A percentile compares a stretch with the other conserved stretches of the same genome.
These are phyloP conservation scores for Epiblema foenella DNA, from an alignment of 2,888 invertebrate genomes.

Conservation along the genomic window DNA sequence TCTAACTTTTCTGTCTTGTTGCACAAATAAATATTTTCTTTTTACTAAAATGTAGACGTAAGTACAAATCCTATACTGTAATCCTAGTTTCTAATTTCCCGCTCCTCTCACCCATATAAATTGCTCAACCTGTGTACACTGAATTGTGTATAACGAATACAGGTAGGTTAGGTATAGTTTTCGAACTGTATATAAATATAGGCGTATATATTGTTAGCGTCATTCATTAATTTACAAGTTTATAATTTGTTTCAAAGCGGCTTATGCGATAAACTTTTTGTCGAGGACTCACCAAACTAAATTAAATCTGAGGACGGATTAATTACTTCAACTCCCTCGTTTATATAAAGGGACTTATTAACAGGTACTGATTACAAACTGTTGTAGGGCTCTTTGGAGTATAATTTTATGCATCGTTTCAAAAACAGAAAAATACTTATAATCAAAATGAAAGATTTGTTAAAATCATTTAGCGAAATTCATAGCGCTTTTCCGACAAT, in stretches of 20 bases:
- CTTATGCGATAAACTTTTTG: slow-evolving; percentile 26
- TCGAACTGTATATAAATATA: neutral
- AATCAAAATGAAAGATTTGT: neutral
- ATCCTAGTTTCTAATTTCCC: too few species aligned
- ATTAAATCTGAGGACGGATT: slow-evolving; percentile 23
- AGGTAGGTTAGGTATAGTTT: neutral
- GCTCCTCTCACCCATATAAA: too few species aligned
- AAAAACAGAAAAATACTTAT: neutral
- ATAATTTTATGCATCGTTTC: too few species aligned
- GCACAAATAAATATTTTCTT: too few species aligned
- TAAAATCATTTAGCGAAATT: neutral
- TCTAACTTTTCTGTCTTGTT: too few species aligned
- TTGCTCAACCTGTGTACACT: neutral
- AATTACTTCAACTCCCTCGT: slow-evolving; percentile 23
- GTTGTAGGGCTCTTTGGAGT: neutral
- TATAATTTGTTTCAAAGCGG: slow-evolving; percentile 17
- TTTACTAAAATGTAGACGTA: too few species aligned
- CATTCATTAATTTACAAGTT: slow-evolving; percentile 14
- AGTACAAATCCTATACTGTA: too few species aligned
- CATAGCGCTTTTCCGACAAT: too few species aligned
- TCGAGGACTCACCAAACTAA: slow-evolving; percentile 17
- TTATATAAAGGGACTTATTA: slow-evolving; percentile 13
- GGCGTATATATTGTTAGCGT: neutral
- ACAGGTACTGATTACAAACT: neutral
- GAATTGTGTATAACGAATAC: neutral